A percentile compares a stretch with the other conserved stretches of the same genome.
Evolutionary conservation across 2,113 vertebrate genomes (phyloP).

Genomic region (Pardalotus punctatus): DNA sequence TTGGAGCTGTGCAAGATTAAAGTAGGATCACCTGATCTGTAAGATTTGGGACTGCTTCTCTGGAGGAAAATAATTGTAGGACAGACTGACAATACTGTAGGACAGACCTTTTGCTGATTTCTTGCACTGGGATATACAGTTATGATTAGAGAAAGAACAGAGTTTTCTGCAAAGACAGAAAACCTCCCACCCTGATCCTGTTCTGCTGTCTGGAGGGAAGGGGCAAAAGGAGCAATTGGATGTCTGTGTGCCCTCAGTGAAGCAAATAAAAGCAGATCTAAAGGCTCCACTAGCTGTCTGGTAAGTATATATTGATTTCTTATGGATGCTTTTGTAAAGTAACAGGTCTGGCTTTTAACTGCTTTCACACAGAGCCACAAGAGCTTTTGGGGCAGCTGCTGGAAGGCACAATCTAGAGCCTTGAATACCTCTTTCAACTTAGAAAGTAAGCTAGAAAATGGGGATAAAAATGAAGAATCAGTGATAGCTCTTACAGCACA

Average conservation of each 20-base stretch:
- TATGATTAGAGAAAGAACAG: not conserved
- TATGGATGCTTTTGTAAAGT: not conserved
- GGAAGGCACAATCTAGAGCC: not conserved
- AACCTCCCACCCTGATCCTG: not conserved
- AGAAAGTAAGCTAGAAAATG: not conserved
- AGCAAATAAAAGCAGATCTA: not conserved
- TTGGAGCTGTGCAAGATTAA: not conserved
- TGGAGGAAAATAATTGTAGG: not conserved
- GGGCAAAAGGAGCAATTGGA: not conserved
- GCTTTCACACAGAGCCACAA: not conserved
- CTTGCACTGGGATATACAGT: not conserved
- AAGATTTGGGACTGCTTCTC: not conserved
- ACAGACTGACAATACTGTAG: not conserved
- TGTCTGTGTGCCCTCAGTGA: not conserved
- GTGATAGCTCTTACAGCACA: not conserved
- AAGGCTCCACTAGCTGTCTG: not conserved
- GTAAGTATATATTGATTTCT: not conserved
- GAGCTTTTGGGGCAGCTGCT: not conserved
- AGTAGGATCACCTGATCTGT: not conserved
- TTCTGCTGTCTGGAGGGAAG: not conserved
- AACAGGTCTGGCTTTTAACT: not conserved
- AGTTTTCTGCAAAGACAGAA: not conserved
- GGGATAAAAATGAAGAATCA: not conserved
- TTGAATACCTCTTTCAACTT: not conserved
- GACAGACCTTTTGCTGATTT: not conserved